Base-by-base conservation (phyloP, 1,140 invertebrate genomes). In the Danaus melanippus region DNA sequence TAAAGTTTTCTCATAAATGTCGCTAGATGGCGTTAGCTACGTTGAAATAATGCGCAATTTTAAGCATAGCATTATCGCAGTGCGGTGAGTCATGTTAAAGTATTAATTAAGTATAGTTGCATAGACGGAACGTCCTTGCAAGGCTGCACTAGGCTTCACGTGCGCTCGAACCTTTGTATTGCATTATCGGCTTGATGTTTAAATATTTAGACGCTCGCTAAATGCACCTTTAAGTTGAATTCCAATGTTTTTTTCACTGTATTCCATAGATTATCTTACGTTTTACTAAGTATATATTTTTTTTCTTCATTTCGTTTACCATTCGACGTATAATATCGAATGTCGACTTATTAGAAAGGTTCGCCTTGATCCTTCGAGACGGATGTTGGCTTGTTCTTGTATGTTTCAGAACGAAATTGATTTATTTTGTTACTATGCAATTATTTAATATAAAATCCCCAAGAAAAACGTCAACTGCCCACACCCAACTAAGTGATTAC, bases 91-190 rank as follows among this genome's bases (percentile, higher is more conserved):
- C 81, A 84, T 71, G 67, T 67, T 60, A 76, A 79, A 79, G 78
- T 77, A 76, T 84, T 82, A 84, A 84, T 81, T 81, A 78, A 71
- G 69, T 62, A 79, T 76, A 69, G 72, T 68, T 71, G 67, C 64
- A 76, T 78, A 84, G 79, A 79, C 78, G 66, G 57, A 70, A 75
- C 77, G 81, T 74, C 81, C 81, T 84, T 84, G 79, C 81, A 84
- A 84, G 81, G 81, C 75, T 81, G 70, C 69, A 61, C 40, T 63
- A 48, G 15, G 70, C 47, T 49, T 53, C 44, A 57, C 56, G 51
- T 54, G 54, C 48, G 43, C 52, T 44, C 32, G 52, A 42, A 47
- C 46, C 53, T 56, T 41, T 32, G 10, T 32, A 32, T 32, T 32
- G 21, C 21, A 32, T 32, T 32, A 32, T 32, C 21, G 21, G 21